Evolutionary conservation across 2,113 vertebrate species (phyloP).

Genomic region (Redunca redunca): DNA sequence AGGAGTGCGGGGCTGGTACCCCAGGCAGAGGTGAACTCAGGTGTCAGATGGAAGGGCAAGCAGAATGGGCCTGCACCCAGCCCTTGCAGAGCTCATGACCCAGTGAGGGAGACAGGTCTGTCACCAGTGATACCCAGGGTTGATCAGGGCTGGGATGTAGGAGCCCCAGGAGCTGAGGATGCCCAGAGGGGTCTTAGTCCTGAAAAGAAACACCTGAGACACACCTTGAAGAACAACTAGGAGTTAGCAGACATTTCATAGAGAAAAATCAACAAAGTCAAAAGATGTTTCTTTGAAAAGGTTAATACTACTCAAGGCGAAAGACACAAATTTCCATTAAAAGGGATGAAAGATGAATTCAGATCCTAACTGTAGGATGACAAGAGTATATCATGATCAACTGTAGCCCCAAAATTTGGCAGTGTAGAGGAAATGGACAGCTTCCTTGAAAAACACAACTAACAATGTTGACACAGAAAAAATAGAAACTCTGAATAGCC

Average conservation of each 20-base stretch:
- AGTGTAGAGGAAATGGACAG: background rate
- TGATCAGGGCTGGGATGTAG: background rate
- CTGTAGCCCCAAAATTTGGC: background rate
- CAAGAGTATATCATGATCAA: background rate
- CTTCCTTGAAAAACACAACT: background rate
- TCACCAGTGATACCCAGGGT: background rate
- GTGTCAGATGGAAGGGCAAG: background rate
- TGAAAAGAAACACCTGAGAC: background rate
- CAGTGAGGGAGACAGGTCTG: background rate
- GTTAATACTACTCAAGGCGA: background rate
- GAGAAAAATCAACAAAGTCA: background rate
- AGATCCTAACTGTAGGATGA: background rate
- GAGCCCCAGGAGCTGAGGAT: background rate
- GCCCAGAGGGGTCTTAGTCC: background rate
- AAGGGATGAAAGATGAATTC: background rate
- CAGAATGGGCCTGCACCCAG: too few species aligned
- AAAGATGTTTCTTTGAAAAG: background rate
- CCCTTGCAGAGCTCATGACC: background rate
- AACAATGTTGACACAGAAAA: background rate
- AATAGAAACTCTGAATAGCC: background rate
- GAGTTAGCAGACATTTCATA: background rate
- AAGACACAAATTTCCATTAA: background rate
- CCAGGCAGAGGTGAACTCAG: background rate
- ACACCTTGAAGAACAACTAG: background rate
- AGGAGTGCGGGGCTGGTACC: background rate